These are phyloP conservation scores for Campaea margaritaria DNA, from an alignment of 2,888 invertebrate species.

Conservation along the genomic window DNA sequence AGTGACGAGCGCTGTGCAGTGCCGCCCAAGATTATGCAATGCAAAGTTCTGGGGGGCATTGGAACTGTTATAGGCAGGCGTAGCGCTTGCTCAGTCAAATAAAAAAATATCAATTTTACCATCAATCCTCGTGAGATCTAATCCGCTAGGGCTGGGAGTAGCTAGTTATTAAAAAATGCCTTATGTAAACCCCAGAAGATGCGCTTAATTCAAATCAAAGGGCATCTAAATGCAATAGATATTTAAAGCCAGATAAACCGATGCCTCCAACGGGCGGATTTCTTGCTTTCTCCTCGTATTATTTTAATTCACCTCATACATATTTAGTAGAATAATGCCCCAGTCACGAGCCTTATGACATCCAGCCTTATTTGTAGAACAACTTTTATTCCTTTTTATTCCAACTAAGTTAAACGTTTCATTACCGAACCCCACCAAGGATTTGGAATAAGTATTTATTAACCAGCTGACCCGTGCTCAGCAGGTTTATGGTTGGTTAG, in stretches of 20 bases:
- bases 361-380: conserved; percentile 25
- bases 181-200: background rate
- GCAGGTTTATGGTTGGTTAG: too few relatives aligned
- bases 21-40: too few relatives aligned
- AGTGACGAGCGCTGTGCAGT: too few relatives aligned
- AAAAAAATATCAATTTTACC: too few relatives aligned
- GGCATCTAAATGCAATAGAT: background rate
- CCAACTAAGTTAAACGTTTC: conserved; percentile 1
- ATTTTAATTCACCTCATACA: conserved; percentile 43
- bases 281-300: conserved; percentile 35
- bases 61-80: too few relatives aligned
- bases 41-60: too few relatives aligned
- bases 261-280: conserved; percentile 7
- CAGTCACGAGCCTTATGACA: conserved; percentile 36
- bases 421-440: conserved; percentile 8
- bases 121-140: too few relatives aligned
- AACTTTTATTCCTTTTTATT: conserved; percentile 26
- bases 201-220: background rate
- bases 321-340: conserved; percentile 35
- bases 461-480: too few relatives aligned
- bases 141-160: too few relatives aligned
- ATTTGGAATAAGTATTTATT: too few relatives aligned
- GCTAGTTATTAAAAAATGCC: too few relatives aligned
- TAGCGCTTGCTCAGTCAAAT: too few relatives aligned
- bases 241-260: conserved; percentile 17